Base-by-base conservation (phyloP, 2,113 vertebrate species). In the Catharus fuscescens region DNA sequence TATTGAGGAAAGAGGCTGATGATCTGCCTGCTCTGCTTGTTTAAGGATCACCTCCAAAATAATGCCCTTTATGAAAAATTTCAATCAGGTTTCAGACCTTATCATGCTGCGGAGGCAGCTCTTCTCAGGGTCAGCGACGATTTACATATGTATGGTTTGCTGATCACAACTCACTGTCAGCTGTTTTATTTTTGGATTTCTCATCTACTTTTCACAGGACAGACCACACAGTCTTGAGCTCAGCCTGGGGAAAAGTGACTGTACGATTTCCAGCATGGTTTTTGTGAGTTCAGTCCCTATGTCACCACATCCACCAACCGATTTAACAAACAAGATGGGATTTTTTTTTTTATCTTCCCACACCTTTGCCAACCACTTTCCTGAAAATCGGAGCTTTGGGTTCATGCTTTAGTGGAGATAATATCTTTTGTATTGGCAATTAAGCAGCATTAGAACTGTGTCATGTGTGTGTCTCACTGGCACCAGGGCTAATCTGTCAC, bases 131-230 rank as follows among this genome's bases (percentile, higher is more conserved):
- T 97, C 96, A 96, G 80, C 31, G 15, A 79, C 0, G 1, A 97
- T 97, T 95, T 97, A 95, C 95, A 96, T 96, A 95, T 93, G 95
- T 89, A 92, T 89, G 64, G 42, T 29, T 50, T 82, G 83, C 87
- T 85, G 95, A 93, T 92, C 54, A 0, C 88, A 93, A 94, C 83
- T 85, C 73, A 54, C 92, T 92, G 95, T 96, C 96, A 96, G 95
- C 95, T 95, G 38, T 45, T 96, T 95, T 96, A 97, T 97, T 97
- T 96, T 95, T 93, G 95, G 93, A 92, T 94, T 95, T 92, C 90
- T 96, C 96, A 80, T 95, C 93, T 81, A n/a, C 83, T 91, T 95
- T 94, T 97, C 93, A 89, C 91, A 95, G 95, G 95, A 92, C 88
- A 95, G 92, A 95, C 92, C 88, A 93, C 74, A 91, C 91, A 93